Base-by-base conservation (phyloP, 2,113 vertebrate genomes). In the Lycaon pictus region DNA sequence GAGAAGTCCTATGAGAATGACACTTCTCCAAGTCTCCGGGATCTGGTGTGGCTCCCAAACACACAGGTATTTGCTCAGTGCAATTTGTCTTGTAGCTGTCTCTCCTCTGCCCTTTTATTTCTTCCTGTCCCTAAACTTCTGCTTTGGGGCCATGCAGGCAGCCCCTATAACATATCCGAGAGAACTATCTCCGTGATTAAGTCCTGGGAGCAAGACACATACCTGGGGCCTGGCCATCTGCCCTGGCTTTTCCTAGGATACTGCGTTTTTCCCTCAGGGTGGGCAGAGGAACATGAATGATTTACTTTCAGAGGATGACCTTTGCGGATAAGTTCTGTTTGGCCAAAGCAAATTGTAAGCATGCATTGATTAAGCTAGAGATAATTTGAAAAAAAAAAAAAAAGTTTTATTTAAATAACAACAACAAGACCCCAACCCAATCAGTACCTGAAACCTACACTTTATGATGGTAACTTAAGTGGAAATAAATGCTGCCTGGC, bases 291-390 rank as follows among this genome's bases (percentile, higher is more conserved):
- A 97, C 87, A 56, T 2, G 11, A 88, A 82, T 27, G 0, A 43
- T 43, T 43, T 43, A 77, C 51, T 95, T 95, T 93, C 62, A 56
- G 7, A 62, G 81, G 6, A 93, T 63, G 23, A 22, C 55, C 80
- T 96, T 96, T 97, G 43, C 2, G 80, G 88, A 92, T 95, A 88
- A 96, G 12, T 10, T 93, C 7, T 53, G 10, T 96, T 97, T 97
- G 58, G 95, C 53, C 67, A 95, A 63, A 96, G 13, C 3, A 87
- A 84, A 97, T 93, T 56, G 51, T 22, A 95, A 69, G 51, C 51
- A 2, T 96, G 56, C 17, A 29, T 10, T 90, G 65, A 95, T 89
- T 71, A 91, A 94, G 15, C 35, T 23, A 87, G 3, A 93, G 37
- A 48, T 96, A 96, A 88, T 7, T 92, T 37, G 37, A 37, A 37